Evolutionary conservation across 2,888 invertebrate genomes (phyloP), one percentile per base, ranked within the genome.

Genomic region (Polyommatus icarus): DNA sequence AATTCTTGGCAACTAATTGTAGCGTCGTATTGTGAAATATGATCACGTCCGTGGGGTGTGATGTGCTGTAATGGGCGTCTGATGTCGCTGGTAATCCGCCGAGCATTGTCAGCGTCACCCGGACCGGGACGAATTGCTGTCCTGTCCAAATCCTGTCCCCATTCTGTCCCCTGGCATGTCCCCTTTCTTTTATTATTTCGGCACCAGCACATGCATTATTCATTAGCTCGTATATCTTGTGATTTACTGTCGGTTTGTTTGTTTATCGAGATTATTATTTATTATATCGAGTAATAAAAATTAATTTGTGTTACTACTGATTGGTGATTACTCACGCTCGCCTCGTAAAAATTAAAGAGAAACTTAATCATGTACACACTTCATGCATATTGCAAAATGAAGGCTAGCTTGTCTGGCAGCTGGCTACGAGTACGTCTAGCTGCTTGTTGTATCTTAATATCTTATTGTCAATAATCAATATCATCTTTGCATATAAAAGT

Each of bases 121-220:
- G 84, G 81, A 81, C 86, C 87, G 88, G 84, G 86, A 87, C 88
- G 90, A 87, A 89, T 88, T 87, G 89, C 80, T 82, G 83, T 83
- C 83, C 84, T 81, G 79, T 81, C 82, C 80, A 84, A 84, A 85
- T 85, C 86, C 85, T 83, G 83, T 67, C 67, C 67, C 67, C 67
- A 85, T 85, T 86, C 85, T 83, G 83, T 67, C 29, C 67, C 67
- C 67, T 61, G 29, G 29, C 67, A 79, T 81, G 80, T 80, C 81
- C 82, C 84, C 84, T 82, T 85, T 86, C 87, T 87, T 88, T 90
- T 89, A 90, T 90, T 89, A 87, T 87, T 86, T 86, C 84, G 85
- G 83, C 80, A 81, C 79, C 80, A 76, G 76, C 83, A 80, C 80
- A 81, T 91, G 86, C 89, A 91, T 92, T 90, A 92, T 92, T 91